phyloP scores from a whole-genome alignment of 2,797 vertebrate genomes.

The Staurois parvus region DNA sequence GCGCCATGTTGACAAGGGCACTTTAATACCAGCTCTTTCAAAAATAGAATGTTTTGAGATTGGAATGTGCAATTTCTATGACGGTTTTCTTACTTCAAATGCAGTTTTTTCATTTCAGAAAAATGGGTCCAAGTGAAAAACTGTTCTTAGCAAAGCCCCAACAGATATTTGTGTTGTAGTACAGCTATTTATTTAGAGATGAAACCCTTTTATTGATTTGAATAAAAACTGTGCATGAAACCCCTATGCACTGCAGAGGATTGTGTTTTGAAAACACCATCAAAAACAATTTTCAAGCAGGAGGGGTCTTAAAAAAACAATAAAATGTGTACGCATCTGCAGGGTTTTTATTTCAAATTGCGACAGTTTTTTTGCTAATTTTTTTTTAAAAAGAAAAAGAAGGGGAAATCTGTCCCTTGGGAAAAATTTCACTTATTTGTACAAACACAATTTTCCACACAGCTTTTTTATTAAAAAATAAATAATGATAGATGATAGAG shows the following conservation, averaged over 20 bases:
- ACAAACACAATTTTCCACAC: no score
- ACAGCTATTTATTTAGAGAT: constrained; percentile 37
- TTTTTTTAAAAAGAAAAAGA: not conserved
- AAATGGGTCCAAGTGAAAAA: constrained; percentile 41
- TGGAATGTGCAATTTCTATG: constrained; percentile 50
- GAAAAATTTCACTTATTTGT: no score
- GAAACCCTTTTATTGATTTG: constrained; percentile 32
- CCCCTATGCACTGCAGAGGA: constrained; percentile 5
- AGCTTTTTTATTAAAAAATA: no score
- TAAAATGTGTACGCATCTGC: not conserved
- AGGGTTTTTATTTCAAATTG: not conserved
- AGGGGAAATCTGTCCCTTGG: no score
- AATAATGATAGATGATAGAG: no score
- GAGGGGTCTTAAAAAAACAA: not conserved
- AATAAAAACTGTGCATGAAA: constrained; percentile 19
- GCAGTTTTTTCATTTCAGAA: constrained; percentile 47
- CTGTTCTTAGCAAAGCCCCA: constrained; percentile 27
- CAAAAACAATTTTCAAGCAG: not conserved
- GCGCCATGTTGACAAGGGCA: constrained; percentile 33
- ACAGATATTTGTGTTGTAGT: constrained; percentile 30
- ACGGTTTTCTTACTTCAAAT: constrained; percentile 18
- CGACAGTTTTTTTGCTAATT: not conserved
- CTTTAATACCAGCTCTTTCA: constrained; percentile 32
- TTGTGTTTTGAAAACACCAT: not conserved
- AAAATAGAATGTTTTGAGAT: constrained; percentile 34